A percentile compares a stretch with the other conserved stretches of the same genome.
Conservation (phyloP, 2,797 vertebrate species). For the Apogon hyalosoma region DNA sequence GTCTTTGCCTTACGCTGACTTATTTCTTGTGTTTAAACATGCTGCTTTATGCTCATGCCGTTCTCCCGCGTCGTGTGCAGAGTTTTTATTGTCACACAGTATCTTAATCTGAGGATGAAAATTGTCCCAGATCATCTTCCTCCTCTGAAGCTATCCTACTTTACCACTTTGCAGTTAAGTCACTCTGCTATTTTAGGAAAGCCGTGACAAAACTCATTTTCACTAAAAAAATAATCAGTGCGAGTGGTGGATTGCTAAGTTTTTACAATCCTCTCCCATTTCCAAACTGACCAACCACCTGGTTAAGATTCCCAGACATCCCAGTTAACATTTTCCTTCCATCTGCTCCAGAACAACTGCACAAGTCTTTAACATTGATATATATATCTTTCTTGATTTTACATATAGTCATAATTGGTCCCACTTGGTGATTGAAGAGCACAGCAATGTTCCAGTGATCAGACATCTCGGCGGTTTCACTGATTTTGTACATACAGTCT, state of each 20-base stretch:
- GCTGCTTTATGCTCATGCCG: conserved; percentile 64
- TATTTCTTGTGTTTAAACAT: conserved; percentile 61
- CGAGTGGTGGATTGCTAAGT: conserved; percentile 30
- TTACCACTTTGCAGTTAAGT: conserved; percentile 62
- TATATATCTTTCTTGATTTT: conserved; percentile 64
- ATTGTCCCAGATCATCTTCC: conserved; percentile 42
- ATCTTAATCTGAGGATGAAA: conserved; percentile 57
- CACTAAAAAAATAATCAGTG: conserved; percentile 18
- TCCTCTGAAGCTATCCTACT: conserved; percentile 64
- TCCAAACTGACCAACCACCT: conserved; percentile 11
- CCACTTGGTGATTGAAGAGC: conserved; percentile 69
- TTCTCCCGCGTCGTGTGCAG: conserved; percentile 42
- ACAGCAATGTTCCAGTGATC: conserved; percentile 61
- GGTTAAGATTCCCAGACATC: conserved; percentile 30
- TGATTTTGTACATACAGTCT: conserved; percentile 80
- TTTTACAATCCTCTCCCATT: conserved; percentile 29
- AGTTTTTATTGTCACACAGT: conserved; percentile 52
- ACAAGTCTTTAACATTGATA: conserved; percentile 61
- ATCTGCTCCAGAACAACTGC: conserved; percentile 37
- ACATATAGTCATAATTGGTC: conserved; percentile 62
- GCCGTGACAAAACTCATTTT: neutral
- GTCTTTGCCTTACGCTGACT: conserved; percentile 74
- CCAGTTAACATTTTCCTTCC: conserved; percentile 35
- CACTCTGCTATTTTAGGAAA: conserved; percentile 38
- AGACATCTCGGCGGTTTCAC: conserved; percentile 53